Evolutionary conservation across 2,113 vertebrate genomes (phyloP).

Genomic region (Nettapus auritus): DNA sequence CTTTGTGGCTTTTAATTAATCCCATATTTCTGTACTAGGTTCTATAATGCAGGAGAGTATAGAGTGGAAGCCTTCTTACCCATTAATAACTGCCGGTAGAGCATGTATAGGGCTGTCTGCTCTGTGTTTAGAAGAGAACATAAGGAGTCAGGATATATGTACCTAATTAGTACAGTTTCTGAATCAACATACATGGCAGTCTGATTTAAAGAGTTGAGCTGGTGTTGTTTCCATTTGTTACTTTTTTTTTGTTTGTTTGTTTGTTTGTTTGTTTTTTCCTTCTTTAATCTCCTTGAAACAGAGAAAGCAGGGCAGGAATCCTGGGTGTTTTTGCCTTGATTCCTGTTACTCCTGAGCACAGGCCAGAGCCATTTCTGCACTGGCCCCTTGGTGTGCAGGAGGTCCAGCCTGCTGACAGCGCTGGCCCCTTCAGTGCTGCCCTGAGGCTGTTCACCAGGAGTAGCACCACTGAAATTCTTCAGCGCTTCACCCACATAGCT

Average conservation of each 20-base stretch:
- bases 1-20: not conserved
- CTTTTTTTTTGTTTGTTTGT: not conserved
- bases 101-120: not conserved
- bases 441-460: not conserved
- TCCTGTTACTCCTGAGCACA: not conserved
- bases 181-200: not conserved
- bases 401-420: not conserved
- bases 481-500: not conserved
- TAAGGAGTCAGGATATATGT: not conserved
- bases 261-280: too few relatives aligned
- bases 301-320: not conserved
- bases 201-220: not conserved
- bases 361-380: fast-evolving
- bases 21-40: not conserved
- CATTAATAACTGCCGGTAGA: not conserved
- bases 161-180: not conserved
- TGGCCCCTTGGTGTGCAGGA: not conserved
- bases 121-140: not conserved
- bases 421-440: not conserved
- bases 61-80: not conserved
- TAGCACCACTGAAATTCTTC: not conserved
- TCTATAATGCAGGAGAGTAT: not conserved
- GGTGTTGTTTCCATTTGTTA: not conserved
- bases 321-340: not conserved
- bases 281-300: not conserved